These are phyloP conservation scores for Meteorus sp. DNA, from an alignment of 1,140 invertebrate species.

Conservation along the genomic window DNA sequence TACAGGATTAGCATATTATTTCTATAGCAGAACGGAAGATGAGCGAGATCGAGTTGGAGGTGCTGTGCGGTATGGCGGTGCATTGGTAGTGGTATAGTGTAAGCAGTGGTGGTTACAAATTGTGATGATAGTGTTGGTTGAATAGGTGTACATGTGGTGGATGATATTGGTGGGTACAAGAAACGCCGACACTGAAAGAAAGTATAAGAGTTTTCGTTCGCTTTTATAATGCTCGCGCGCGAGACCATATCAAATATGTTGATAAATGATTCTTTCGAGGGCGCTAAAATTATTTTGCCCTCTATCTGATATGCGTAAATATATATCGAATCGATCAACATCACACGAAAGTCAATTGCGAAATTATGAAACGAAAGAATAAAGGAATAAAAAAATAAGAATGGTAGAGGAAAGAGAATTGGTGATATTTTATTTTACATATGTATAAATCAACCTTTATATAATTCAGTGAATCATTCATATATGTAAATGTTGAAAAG, in stretches of 20 bases:
- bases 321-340: constrained; percentile 2
- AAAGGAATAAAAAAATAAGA: no score
- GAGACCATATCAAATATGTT: constrained; percentile 59
- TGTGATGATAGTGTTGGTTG: no score
- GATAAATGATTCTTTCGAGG: constrained; percentile 59
- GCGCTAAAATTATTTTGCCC: constrained; percentile 6
- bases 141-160: no score
- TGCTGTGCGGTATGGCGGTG: constrained; percentile 22
- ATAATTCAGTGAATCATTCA: not conserved
- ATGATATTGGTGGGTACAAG: no score
- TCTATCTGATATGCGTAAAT: not conserved
- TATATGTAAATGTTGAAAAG: no score
- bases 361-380: no score
- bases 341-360: no score
- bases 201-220: constrained; percentile 13
- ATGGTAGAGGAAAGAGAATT: no score
- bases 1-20: constrained; percentile 59
- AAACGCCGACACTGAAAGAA: no score
- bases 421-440: constrained; percentile 9
- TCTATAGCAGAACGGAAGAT: constrained; percentile 46
- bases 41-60: constrained; percentile 34
- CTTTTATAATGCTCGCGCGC: constrained; percentile 29
- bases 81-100: no score
- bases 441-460: constrained; percentile 4
- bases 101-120: no score